Percentiles rank a stretch among this genome's conserved stretches.
These are phyloP conservation scores for Macquaria australasica DNA, from an alignment of 2,113 vertebrate species.

Conservation along the genomic window DNA sequence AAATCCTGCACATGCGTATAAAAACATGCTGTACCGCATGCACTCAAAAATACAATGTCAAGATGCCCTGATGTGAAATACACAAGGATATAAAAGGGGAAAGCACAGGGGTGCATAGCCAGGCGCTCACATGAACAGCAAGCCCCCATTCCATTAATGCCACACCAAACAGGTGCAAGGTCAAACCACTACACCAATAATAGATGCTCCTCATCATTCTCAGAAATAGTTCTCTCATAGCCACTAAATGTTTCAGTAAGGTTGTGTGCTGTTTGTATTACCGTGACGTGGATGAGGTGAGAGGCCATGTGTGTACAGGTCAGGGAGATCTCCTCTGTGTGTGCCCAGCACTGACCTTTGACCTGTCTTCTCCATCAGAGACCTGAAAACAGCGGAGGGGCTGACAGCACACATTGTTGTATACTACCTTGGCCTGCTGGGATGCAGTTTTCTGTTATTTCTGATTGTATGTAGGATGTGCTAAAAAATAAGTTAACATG, in stretches of 20 bases:
- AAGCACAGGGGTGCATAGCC: slow-evolving; percentile 12
- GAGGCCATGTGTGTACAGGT: slow-evolving; percentile 69
- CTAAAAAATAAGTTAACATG: slow-evolving; percentile 4
- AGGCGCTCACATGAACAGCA: slow-evolving; percentile 39
- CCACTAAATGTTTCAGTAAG: slow-evolving; percentile 67
- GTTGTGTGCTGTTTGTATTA: slow-evolving; percentile 65
- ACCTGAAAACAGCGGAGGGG: slow-evolving; percentile 41
- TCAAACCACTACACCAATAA: slow-evolving; percentile 73
- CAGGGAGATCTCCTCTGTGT: slow-evolving; percentile 62
- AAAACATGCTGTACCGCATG: slow-evolving; percentile 31
- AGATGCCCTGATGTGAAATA: slow-evolving; percentile 48
- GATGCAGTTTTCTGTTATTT: slow-evolving; percentile 21
- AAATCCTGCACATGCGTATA: slow-evolving; percentile 13
- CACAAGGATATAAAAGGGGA: slow-evolving; percentile 38
- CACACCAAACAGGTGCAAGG: slow-evolving; percentile 80
- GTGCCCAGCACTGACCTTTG: slow-evolving; percentile 59
- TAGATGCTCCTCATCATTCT: slow-evolving; percentile 75
- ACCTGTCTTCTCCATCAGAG: slow-evolving; percentile 55
- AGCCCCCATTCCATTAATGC: slow-evolving; percentile 58
- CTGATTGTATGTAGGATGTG: slow-evolving; percentile 13
- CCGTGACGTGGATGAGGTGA: slow-evolving; percentile 67
- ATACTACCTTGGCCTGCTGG: slow-evolving; percentile 5
- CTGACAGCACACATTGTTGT: slow-evolving; percentile 44
- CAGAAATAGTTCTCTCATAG: slow-evolving; percentile 75
- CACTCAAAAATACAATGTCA: slow-evolving; percentile 31